Evolutionary conservation across 2,888 invertebrate genomes (phyloP), one percentile per base, ranked within the genome.

Genomic region (Bimastos eiseni): DNA sequence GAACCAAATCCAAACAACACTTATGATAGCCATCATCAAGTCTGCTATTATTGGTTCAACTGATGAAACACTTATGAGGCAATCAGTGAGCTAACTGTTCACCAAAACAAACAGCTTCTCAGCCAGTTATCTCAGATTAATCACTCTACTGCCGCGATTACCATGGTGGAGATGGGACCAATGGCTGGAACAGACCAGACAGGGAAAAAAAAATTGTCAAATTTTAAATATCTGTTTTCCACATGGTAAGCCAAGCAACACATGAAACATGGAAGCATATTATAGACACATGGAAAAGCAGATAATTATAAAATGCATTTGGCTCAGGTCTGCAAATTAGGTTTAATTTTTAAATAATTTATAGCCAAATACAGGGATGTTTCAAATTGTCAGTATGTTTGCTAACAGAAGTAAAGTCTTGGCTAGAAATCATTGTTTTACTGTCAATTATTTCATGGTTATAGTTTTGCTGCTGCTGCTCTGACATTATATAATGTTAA

Each of bases 91-190:
- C 70, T 70, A n/a, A n/a, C 70, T 11, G 70, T 8, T 30, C 70
- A 70, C n/a, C 70, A n/a, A n/a, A 49, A 15, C 44, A 49, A 30
- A 70, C 70, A 70, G 70, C 70, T 70, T 70, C n/a, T n/a, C 30
- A 70, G n/a, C 8, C 70, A n/a, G 70, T 70, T 70, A 70, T 70
- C n/a, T 70, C 70, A 70, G 30, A 70, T 13, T n/a, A 70, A n/a
- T 70, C n/a, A n/a, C 70, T 70, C 70, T n/a, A n/a, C n/a, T n/a
- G 70, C 70, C n/a, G n/a, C n/a, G 70, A 70, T 70, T 70, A 70
- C 30, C 70, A n/a, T 70, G 70, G 70, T 70, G 70, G 70, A 70
- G n/a, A 70, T 70, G 70, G 11, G 30, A 70, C 70, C 30, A 70
- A n/a, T 11, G 70, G 70, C n/a, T 70, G 70, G 8, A 6, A 70